Evolutionary conservation across 2,888 invertebrate genomes (phyloP).

Genomic region (Volucella inflata): DNA sequence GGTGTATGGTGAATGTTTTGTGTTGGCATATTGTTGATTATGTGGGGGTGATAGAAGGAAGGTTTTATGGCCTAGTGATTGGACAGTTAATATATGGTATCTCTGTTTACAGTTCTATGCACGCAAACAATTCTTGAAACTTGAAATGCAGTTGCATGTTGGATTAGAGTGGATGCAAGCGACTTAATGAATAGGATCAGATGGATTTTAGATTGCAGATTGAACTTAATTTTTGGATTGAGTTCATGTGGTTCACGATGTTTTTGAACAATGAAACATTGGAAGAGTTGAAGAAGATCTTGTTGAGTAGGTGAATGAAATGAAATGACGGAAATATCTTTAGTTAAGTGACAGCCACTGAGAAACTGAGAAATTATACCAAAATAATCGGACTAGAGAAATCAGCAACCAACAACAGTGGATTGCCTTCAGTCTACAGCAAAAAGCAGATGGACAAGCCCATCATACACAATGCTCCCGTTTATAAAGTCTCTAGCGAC

Average conservation of each 20-base stretch:
- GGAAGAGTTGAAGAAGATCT: no score
- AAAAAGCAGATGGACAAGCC: no score
- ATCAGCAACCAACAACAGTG: no score
- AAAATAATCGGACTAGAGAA: no score
- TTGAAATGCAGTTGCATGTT: slow-evolving; percentile 49
- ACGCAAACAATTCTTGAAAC: slow-evolving; percentile 9
- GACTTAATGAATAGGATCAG: slow-evolving; percentile 42
- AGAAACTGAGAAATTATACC: no score
- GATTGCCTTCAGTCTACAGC: no score
- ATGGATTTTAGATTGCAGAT: not conserved
- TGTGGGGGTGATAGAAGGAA: slow-evolving; percentile 14
- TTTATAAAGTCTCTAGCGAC: no score
- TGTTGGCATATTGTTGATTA: slow-evolving; percentile 49
- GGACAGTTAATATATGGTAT: slow-evolving; percentile 42
- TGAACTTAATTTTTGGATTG: slow-evolving; percentile 34
- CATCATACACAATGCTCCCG: no score
- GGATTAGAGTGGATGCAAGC: slow-evolving; percentile 39
- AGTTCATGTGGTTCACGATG: slow-evolving; percentile 12
- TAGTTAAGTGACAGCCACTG: no score
- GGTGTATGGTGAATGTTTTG: slow-evolving; percentile 15
- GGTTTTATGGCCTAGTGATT: slow-evolving; percentile 57
- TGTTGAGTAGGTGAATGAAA: no score
- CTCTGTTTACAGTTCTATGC: not conserved
- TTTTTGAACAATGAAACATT: no score
- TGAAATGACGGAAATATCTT: no score